Conservation (phyloP, 1,140 invertebrate genomes). For the Trachymyrmex septentrionalis region DNA sequence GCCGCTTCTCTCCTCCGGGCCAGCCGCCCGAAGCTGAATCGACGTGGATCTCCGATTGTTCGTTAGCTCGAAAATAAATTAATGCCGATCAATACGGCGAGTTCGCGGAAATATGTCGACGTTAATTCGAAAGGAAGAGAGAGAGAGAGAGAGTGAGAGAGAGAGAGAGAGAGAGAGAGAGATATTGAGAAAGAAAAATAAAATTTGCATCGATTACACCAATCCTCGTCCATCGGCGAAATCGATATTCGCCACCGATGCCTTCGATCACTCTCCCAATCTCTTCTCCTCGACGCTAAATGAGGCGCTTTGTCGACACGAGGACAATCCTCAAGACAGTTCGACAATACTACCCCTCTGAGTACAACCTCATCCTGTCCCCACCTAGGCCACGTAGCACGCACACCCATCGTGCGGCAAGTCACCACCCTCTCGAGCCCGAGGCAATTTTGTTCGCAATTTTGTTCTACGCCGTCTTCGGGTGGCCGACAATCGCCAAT, state of each 20-base stretch:
- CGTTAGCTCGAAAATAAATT: constrained; percentile 3
- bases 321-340: constrained; percentile 74
- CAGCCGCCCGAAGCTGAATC: background rate
- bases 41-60: constrained; percentile 6
- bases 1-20: constrained; percentile 22
- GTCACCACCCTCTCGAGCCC: constrained; percentile 62
- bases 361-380: background rate
- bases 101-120: background rate
- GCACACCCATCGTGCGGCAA: background rate
- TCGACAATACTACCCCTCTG: constrained; percentile 66
- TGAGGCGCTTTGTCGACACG: constrained; percentile 73
- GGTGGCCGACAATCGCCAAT: constrained; percentile 77
- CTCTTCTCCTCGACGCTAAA: constrained; percentile 62
- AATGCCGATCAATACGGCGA: background rate
- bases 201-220: background rate
- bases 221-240: constrained; percentile 3
- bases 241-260: constrained; percentile 23
- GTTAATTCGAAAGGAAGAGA: background rate
- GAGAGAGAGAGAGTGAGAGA: background rate
- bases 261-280: background rate
- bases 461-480: constrained; percentile 78
- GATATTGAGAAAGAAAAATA: background rate
- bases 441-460: constrained; percentile 80
- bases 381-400: background rate
- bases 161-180: no score